phyloP scores from a whole-genome alignment of 1,140 invertebrate species.

The Cydia amplana region DNA sequence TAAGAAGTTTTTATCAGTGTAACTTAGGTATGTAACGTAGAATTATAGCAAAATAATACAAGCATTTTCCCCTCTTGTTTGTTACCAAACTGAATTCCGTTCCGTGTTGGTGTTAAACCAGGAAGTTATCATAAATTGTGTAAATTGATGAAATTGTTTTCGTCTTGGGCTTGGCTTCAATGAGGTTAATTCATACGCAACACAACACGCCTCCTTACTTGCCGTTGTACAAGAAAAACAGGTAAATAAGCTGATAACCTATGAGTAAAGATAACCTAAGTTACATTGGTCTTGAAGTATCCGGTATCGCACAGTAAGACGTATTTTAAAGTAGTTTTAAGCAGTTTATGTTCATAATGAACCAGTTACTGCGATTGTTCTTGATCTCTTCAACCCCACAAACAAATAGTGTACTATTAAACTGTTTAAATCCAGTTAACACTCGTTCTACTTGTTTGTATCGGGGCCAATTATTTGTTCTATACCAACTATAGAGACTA shows the following conservation, averaged over 20 bases:
- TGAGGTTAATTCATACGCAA: constrained; percentile 13
- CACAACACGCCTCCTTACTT: neutral
- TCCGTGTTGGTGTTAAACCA: neutral
- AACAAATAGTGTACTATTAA: constrained; percentile 6
- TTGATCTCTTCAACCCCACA: constrained; percentile 19
- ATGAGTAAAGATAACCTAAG: constrained; percentile 3
- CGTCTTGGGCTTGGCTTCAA: neutral
- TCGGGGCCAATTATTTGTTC: neutral
- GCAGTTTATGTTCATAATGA: neutral
- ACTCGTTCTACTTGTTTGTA: constrained; percentile 11
- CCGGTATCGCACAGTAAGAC: neutral
- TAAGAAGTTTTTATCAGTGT: neutral
- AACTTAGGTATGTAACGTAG: neutral
- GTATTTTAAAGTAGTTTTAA: constrained; percentile 11
- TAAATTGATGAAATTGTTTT: constrained; percentile 30
- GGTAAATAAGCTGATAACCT: constrained; percentile 28
- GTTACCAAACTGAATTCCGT: neutral
- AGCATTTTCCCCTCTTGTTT: neutral
- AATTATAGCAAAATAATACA: neutral
- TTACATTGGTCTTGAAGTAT: constrained; percentile 10
- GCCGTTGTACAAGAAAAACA: neutral
- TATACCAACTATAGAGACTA: neutral
- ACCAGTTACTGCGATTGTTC: neutral
- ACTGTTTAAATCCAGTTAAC: constrained; percentile 17
- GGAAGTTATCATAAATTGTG: constrained; percentile 17